Base-by-base conservation (phyloP, 2,113 vertebrate species). In the Ageneiosus marmoratus region DNA sequence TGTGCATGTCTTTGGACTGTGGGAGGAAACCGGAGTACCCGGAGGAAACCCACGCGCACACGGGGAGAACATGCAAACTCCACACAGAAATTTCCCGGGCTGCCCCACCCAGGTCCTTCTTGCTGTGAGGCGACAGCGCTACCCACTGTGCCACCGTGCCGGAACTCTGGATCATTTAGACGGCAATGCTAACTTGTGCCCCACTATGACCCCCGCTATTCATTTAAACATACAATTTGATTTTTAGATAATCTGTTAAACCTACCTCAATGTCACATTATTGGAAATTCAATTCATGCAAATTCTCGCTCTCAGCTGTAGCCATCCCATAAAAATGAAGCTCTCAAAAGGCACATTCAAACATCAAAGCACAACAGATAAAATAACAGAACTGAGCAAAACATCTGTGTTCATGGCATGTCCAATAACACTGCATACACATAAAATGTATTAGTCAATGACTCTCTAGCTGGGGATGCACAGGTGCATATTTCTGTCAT, bases 401-500 rank as follows among this genome's bases (percentile, higher is more conserved):
- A 32, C 51, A 76, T 22, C 77, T 50, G 48, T 67, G 27, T 6
- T 80, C 62, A 67, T 34, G 53, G 12, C 46, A 80, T 67, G 27
- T 41, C 32, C 75, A 51, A 67, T 53, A 51, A 51, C 8, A 34
- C 46, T 34, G 46, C 46, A 22, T 51, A 53, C 1, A 50, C 44
- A 69, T 24, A 27, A 79, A 50, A 34, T 22, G 22, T 22, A 50
- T 0, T 48, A 44, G 41, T 62, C 24, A 32, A 48, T 63, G 41
- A 32, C 27, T 46, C 27, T 32, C 62, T 80, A 53, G 29, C 62
- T 53, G 48, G 9, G 29, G 20, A 53, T 67, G 9, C 46, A 50
- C 78, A 50, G 58, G 58, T 46, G 24, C n/a, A 32, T 65, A 67
- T 67, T 79, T 50, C 46, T 53, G 62, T 37, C 46, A 69, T 29